Base-by-base conservation (phyloP, 2,113 vertebrate species). In the Psephotus haematonotus region DNA sequence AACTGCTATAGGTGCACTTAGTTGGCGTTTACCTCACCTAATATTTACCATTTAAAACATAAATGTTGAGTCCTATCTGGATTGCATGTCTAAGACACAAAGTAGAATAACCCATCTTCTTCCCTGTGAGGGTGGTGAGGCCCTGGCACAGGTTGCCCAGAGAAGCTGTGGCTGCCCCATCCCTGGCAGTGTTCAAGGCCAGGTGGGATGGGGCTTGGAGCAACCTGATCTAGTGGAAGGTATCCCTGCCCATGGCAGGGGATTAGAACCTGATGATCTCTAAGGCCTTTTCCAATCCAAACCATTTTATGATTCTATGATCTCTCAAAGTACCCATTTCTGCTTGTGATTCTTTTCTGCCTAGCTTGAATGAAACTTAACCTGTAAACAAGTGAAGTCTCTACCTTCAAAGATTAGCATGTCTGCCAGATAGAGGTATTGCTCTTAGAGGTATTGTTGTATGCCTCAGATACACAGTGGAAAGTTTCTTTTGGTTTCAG, bases 21-120 rank as follows among this genome's bases (percentile, higher is more conserved):
- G 1, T 35, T 71, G 43, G 17, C 11, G 14, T 13, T 75, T 53
- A 23, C 11, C 10, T 64, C 19, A 52, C 57, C 12, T 59, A 10
- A 16, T 11, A 6, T 75, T 63, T 44, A 19, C 35, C 6, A n/a
- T 18, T 31, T 43, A 39, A 47, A 78, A 41, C 19, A 10, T 11
- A 13, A 63, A 25, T 0, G 0, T 20, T 43, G 6, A 35, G 4
- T 60, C 0, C 0, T 28, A 24, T 39, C 24, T 60, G 64, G 12
- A 7, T 3, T 35, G 14, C 12, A 22, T 17, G 8, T 31, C 6
- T 23, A 25, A 68, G 25, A 35, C 7, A 16, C 8, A 23, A 37
- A 41, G 22, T 6, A 50, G 50, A 67, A 28, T 1, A 67, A 81
- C 1, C 7, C 8, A 23, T 59, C 57, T 59, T 35, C 57, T 59